Base-by-base conservation (phyloP, 2,888 invertebrate genomes). In the Ophion obscuratus region DNA sequence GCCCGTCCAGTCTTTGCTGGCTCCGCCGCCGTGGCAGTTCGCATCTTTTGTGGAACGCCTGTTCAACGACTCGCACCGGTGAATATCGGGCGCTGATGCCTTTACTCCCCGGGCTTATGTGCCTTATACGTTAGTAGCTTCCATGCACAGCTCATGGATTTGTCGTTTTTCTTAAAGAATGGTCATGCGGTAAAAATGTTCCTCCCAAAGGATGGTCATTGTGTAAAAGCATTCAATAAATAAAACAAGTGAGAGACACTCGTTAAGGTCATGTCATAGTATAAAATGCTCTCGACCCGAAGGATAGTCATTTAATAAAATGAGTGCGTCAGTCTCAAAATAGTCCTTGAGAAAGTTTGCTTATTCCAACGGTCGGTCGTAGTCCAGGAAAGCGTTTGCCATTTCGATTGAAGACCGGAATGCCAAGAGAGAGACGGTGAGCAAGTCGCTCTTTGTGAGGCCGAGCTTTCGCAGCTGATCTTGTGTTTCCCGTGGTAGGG, bases 361-460 rank as follows among this genome's bases (percentile, higher is more conserved):
- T n/a, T n/a, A n/a, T n/a, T n/a, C n/a, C n/a, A n/a, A n/a, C n/a
- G n/a, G n/a, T n/a, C n/a, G n/a, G n/a, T n/a, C n/a, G n/a, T 91
- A 90, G 83, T 91, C 91, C 84, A 91, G 90, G 86, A 92, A 91
- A 2, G 64, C 70, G 73, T 91, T 89, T 44, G 89, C 91, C 0
- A 92, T 88, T 68, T 90, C 90, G 0, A 92, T 89, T 67, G 91
- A 91, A 31, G 87, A 87, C 24, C 92, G 76, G 7, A 91, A 76
- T 27, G 91, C 90, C 11, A 92, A 91, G 53, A 92, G 79, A 27
- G 89, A 90, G 0, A 92, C 89, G 6, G 91, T 91, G 59, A 86
- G 67, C 3, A 85, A 83, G 40, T 88, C 86, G 2, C 74, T 88
- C 87, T 17, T 57, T 47, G 27, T 36, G 0, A 92, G 88, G 6